These are phyloP conservation scores for Seira ritae DNA, from an alignment of 2,888 invertebrate genomes.

Conservation along the genomic window DNA sequence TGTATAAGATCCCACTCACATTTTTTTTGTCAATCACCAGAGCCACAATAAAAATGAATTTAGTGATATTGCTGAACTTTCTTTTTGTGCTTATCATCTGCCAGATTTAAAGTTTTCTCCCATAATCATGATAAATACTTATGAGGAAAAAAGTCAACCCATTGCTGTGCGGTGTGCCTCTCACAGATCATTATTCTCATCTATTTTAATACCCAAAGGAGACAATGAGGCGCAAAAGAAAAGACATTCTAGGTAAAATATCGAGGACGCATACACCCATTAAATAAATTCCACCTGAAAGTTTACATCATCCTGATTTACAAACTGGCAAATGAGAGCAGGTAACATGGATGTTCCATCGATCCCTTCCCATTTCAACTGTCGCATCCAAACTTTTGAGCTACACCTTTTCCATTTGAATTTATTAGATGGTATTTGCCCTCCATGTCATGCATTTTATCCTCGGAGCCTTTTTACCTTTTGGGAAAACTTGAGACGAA, in stretches of 20 bases:
- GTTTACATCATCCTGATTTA: not conserved
- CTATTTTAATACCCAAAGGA: not conserved
- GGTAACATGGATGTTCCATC: not conserved
- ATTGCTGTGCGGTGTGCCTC: not conserved
- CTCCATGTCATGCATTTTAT: not conserved
- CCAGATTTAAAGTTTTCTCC: not conserved
- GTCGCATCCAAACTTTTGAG: not conserved
- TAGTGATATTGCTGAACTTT: not conserved
- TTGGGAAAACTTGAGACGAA: not conserved
- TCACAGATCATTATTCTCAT: not conserved
- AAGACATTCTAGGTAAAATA: conserved; percentile 1
- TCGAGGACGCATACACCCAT: not conserved
- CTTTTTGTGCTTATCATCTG: not conserved
- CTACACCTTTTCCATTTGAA: not conserved
- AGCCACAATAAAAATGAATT: not conserved
- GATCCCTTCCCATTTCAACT: too few species aligned
- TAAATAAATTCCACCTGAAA: not conserved
- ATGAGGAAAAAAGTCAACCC: not conserved
- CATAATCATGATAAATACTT: not conserved
- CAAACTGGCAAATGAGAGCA: not conserved
- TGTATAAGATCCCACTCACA: not conserved
- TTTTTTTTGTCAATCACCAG: not conserved
- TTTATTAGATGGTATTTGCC: not conserved
- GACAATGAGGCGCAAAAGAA: not conserved
- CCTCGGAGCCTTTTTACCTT: not conserved